These are phyloP conservation scores for Phalacrocorax pelagicus DNA, from an alignment of 2,113 vertebrate genomes.

Conservation along the genomic window DNA sequence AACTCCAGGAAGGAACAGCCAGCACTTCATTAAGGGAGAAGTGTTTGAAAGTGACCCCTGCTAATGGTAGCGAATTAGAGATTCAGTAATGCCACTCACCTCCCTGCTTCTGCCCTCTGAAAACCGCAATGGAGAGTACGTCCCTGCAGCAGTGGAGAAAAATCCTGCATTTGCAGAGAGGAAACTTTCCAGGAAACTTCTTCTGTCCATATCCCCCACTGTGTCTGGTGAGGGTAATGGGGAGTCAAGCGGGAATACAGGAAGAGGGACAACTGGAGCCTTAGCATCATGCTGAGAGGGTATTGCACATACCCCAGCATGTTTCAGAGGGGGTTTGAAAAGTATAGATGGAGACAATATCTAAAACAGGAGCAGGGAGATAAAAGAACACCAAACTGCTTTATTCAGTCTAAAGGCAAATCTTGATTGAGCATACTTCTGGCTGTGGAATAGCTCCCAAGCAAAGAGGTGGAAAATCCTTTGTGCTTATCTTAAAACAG, in stretches of 20 bases:
- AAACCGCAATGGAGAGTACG: fast-evolving
- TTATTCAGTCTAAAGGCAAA: not conserved
- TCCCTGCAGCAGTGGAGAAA: not conserved
- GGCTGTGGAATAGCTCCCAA: not conserved
- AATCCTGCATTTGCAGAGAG: not conserved
- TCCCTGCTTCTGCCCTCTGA: not conserved
- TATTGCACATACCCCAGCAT: no score
- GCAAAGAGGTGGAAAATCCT: not conserved
- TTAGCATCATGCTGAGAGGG: not conserved
- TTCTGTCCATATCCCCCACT: not conserved
- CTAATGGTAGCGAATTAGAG: not conserved
- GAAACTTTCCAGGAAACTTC: not conserved
- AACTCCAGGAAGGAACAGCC: not conserved
- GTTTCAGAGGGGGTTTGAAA: not conserved
- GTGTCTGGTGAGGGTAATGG: not conserved
- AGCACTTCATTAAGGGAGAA: not conserved
- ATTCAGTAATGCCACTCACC: not conserved
- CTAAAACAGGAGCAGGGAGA: not conserved
- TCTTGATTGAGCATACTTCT: not conserved
- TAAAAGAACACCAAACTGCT: not conserved
- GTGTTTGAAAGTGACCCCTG: conserved; percentile 16
- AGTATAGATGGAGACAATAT: not conserved
- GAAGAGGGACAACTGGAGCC: not conserved
- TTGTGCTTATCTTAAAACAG: not conserved
- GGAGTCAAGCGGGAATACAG: not conserved